phyloP scores from a whole-genome alignment of 2,113 vertebrate genomes.

The Chelonoidis abingdonii region DNA sequence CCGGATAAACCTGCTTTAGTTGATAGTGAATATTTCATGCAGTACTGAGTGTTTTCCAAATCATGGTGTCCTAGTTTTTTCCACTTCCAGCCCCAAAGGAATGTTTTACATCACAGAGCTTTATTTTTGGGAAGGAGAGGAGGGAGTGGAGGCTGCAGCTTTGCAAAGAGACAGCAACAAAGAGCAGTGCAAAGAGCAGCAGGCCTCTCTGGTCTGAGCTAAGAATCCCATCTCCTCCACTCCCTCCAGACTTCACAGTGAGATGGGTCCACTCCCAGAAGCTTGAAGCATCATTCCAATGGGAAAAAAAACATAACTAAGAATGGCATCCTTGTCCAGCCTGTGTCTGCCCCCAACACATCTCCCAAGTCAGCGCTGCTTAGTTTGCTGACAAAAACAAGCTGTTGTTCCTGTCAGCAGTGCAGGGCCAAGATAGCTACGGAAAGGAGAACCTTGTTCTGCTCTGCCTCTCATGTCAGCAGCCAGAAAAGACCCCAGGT shows the following conservation, averaged over 20 bases:
- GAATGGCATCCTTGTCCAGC: not conserved
- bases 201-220: not conserved
- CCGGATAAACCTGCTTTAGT: constrained; percentile 71
- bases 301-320: not conserved
- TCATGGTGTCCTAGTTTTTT: constrained; percentile 74
- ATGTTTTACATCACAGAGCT: constrained; percentile 73
- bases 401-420: not conserved
- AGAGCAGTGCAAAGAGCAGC: constrained; percentile 45
- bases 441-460: not conserved
- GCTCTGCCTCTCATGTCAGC: not conserved
- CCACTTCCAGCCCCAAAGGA: constrained; percentile 76
- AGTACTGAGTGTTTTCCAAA: constrained; percentile 65
- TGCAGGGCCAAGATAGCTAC: not conserved
- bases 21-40: constrained; percentile 79
- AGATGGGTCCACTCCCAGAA: not conserved
- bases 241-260: constrained; percentile 7
- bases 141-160: constrained; percentile 61
- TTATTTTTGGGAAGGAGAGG: constrained; percentile 70
- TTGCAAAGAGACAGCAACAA: not conserved
- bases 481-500: not conserved
- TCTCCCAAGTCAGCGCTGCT: not conserved
- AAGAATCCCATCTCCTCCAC: constrained; percentile 8
- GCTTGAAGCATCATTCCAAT: not conserved
- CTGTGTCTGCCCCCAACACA: not conserved
- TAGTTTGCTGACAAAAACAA: not conserved